Percentiles rank a stretch among this genome's conserved stretches.
Conservation (phyloP, 2,797 vertebrate species). For the Mormyrops boulengeri region DNA sequence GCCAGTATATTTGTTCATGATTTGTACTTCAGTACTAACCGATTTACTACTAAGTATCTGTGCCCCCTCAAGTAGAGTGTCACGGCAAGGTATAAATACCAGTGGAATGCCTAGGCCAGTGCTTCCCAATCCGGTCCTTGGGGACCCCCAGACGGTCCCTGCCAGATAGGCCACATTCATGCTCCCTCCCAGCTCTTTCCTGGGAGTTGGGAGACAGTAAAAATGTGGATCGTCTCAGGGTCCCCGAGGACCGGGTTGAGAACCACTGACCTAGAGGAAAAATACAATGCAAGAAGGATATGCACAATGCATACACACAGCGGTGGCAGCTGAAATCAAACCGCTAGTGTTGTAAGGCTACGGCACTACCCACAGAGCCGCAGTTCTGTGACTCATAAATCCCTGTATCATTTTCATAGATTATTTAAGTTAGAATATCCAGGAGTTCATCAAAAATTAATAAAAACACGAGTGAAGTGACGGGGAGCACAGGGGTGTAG, state of each 20-base stretch:
- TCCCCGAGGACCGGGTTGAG: background rate
- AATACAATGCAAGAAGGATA: background rate
- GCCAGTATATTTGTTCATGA: background rate
- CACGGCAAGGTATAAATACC: background rate
- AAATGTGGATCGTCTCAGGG: background rate
- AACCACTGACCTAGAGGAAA: background rate
- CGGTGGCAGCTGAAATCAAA: background rate
- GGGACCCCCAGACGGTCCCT: background rate
- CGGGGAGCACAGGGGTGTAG: background rate
- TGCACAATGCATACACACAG: background rate
- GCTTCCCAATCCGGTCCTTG: background rate
- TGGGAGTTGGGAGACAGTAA: background rate
- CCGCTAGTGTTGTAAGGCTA: background rate
- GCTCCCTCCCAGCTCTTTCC: background rate
- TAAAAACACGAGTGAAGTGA: background rate
- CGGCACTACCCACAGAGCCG: background rate
- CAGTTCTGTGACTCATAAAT: background rate
- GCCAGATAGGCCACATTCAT: background rate
- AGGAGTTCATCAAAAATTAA: conserved; percentile 1
- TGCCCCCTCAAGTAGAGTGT: background rate
- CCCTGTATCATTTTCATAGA: background rate
- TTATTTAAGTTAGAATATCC: background rate
- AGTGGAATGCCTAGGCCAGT: background rate
- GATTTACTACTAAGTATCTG: background rate
- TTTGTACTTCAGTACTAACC: background rate